Evolutionary conservation across 2,797 vertebrate species (phyloP).

Genomic region (Parauchenoglanis ngamensis): DNA sequence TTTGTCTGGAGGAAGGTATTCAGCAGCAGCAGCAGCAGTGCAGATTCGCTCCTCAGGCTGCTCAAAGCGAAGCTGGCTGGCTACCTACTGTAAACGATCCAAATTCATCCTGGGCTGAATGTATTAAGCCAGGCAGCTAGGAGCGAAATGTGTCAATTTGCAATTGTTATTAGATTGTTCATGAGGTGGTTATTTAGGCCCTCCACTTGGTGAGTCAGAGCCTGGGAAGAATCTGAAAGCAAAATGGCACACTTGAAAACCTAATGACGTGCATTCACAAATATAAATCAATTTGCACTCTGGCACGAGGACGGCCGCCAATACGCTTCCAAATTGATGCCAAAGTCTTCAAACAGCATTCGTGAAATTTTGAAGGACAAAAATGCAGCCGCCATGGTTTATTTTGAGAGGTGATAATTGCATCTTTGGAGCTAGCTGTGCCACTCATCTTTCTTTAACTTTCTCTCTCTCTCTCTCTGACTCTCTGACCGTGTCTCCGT

Average conservation of each 20-base stretch:
- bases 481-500: slow-evolving; percentile 19
- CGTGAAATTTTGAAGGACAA: slow-evolving; percentile 50
- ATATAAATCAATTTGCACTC: slow-evolving; percentile 58
- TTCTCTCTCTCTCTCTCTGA: slow-evolving; percentile 29
- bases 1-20: slow-evolving; percentile 51
- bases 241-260: slow-evolving; percentile 57
- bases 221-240: slow-evolving; percentile 57
- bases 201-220: slow-evolving; percentile 57
- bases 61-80: slow-evolving; percentile 56
- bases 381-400: slow-evolving; percentile 56
- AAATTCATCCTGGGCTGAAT: slow-evolving; percentile 57
- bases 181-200: slow-evolving; percentile 55
- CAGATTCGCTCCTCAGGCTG: slow-evolving; percentile 33
- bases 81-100: slow-evolving; percentile 54
- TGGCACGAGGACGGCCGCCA: slow-evolving; percentile 56
- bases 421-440: slow-evolving; percentile 42
- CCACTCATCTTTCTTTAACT: slow-evolving; percentile 49
- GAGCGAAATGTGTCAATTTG: slow-evolving; percentile 60
- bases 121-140: slow-evolving; percentile 55
- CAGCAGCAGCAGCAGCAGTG: slow-evolving; percentile 30
- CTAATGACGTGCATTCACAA: slow-evolving; percentile 54
- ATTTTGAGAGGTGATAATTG: slow-evolving; percentile 31
- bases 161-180: slow-evolving; percentile 66
- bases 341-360: slow-evolving; percentile 56
- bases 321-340: slow-evolving; percentile 53